A percentile compares a stretch with the other conserved stretches of the same genome.
Evolutionary conservation across 2,888 invertebrate species (phyloP).

Genomic region (Melieria omissa): DNA sequence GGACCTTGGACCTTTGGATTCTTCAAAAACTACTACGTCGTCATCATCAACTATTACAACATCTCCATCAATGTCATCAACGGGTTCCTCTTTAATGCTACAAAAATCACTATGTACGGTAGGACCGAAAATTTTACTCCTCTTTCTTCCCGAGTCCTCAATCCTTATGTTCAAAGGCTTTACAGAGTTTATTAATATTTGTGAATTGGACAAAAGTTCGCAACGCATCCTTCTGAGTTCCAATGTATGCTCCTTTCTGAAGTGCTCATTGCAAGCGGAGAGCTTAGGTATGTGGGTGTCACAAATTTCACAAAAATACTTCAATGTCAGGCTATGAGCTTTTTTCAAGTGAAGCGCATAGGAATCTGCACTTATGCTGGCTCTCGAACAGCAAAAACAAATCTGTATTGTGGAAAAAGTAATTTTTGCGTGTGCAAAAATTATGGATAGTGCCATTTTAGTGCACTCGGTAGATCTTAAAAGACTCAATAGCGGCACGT

Average conservation of each 20-base stretch:
- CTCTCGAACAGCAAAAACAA: constrained; percentile 43
- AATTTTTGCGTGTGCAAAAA: constrained; percentile 37
- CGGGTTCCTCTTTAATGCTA: constrained; percentile 34
- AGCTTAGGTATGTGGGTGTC: constrained; percentile 33
- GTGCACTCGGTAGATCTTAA: constrained; percentile 17
- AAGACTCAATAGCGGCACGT: constrained; percentile 41
- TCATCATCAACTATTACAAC: constrained; percentile 44
- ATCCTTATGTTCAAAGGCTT: constrained; percentile 38
- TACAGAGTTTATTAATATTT: constrained; percentile 32
- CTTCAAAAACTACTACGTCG: constrained; percentile 41
- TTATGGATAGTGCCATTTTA: constrained; percentile 28
- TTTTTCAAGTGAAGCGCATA: constrained; percentile 43
- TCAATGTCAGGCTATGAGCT: constrained; percentile 39
- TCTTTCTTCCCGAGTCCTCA: not conserved
- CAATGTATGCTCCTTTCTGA: constrained; percentile 26
- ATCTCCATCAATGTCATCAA: constrained; percentile 31
- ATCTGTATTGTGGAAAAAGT: constrained; percentile 43
- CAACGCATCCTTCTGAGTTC: constrained; percentile 39
- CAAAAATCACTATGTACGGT: not conserved
- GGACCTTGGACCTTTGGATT: constrained; percentile 23
- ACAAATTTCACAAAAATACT: constrained; percentile 46
- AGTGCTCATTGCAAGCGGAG: constrained; percentile 37
- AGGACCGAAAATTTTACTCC: not conserved
- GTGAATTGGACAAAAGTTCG: constrained; percentile 36
- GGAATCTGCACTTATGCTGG: constrained; percentile 31